phyloP scores from a whole-genome alignment of 2,113 vertebrate species.

The Pituophis catenifer region DNA sequence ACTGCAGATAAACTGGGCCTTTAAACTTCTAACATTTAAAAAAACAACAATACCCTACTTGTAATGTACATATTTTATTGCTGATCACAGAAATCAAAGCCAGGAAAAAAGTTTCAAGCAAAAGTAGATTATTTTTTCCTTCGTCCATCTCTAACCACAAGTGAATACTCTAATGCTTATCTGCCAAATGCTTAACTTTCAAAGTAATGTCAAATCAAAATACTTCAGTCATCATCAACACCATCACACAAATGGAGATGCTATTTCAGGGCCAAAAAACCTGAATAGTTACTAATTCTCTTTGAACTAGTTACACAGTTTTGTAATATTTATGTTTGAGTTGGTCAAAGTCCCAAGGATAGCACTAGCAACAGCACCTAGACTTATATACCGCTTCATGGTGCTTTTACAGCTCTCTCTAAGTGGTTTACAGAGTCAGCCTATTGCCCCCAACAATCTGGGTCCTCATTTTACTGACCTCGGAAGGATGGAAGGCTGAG shows the following conservation, averaged over 20 bases:
- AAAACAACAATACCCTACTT: not conserved
- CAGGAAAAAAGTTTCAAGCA: conserved; percentile 10
- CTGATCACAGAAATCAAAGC: conserved; percentile 20
- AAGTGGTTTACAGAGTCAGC: too few relatives aligned
- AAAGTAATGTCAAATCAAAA: conserved; percentile 29
- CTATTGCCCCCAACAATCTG: too few relatives aligned
- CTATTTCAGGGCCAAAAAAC: not conserved
- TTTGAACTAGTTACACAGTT: not conserved
- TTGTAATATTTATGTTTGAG: not conserved
- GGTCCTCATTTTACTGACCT: too few relatives aligned
- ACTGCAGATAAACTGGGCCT: not conserved
- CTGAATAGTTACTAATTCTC: not conserved
- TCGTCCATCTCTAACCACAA: not conserved
- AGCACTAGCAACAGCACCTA: too few relatives aligned
- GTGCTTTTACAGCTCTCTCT: too few relatives aligned
- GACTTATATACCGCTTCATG: too few relatives aligned
- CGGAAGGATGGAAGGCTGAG: too few relatives aligned
- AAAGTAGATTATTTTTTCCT: not conserved
- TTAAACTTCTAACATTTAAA: not conserved
- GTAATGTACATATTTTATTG: conserved; percentile 19
- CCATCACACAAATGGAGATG: not conserved
- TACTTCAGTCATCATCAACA: not conserved
- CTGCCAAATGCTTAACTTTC: not conserved
- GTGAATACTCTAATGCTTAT: conserved; percentile 1
- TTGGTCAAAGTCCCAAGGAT: not conserved